Percentiles rank a stretch among this genome's conserved stretches.
phyloP scores from a whole-genome alignment of 1,140 invertebrate genomes.

The Nymphalis io region DNA sequence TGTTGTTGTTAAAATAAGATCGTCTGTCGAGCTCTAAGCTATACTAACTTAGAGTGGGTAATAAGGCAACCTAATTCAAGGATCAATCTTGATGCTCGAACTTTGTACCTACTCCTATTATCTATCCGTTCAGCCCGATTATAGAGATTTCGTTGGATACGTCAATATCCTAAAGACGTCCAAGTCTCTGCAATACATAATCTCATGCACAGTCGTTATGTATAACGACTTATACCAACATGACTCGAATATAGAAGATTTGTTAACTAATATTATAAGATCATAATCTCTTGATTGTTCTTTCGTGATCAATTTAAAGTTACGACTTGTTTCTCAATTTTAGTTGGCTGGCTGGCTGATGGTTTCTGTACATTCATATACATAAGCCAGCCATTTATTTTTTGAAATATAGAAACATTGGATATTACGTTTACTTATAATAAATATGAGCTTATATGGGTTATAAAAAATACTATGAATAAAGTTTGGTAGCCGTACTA shows the following conservation, averaged over 20 bases:
- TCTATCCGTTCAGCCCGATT: slow-evolving; percentile 4
- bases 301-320: neutral
- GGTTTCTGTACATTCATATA: no score
- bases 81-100: slow-evolving; percentile 16
- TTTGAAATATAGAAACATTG: no score
- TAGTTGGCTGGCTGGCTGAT: no score
- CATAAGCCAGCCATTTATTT: no score
- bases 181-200: slow-evolving; percentile 6
- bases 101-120: slow-evolving; percentile 19
- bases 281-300: neutral
- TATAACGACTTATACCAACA: neutral
- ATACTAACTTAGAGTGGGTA: slow-evolving; percentile 6
- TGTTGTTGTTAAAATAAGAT: no score
- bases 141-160: slow-evolving; percentile 14
- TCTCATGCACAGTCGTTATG: neutral
- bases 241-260: neutral
- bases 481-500: no score
- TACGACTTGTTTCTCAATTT: no score
- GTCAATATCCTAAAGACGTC: slow-evolving; percentile 4
- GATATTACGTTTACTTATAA: no score
- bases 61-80: neutral
- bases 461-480: no score
- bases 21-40: neutral
- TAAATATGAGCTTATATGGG: no score
- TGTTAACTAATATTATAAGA: neutral